These are phyloP conservation scores for Conus ventricosus DNA, from an alignment of 1,140 invertebrate species.

Conservation along the genomic window DNA sequence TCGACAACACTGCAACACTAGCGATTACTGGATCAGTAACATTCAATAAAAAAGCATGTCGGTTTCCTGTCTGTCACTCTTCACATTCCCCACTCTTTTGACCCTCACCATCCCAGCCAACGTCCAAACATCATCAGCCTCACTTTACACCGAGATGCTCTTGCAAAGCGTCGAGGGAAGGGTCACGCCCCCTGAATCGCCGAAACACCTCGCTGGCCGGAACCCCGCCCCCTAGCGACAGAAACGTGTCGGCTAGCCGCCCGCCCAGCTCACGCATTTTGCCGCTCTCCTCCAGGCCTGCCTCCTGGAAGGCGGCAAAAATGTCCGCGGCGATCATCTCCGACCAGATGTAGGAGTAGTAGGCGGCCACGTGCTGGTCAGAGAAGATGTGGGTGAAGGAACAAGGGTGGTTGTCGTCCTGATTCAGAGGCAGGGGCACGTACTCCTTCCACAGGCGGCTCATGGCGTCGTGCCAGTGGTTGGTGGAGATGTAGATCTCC, in stretches of 20 bases:
- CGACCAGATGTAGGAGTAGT: constrained; percentile 75
- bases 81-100: no score
- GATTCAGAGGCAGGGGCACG: constrained; percentile 38
- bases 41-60: no score
- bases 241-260: constrained; percentile 89
- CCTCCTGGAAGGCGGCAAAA: constrained; percentile 88
- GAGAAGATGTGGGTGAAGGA: constrained; percentile 80
- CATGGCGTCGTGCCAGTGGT: constrained; percentile 40
- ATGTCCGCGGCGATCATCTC: constrained; percentile 92
- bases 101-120: not conserved
- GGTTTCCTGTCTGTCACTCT: no score
- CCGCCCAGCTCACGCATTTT: constrained; percentile 65
- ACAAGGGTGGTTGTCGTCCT: constrained; percentile 79
- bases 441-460: constrained; percentile 30
- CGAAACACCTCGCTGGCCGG: constrained; percentile 90
- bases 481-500: constrained; percentile 81
- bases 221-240: constrained; percentile 87
- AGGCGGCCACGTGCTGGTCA: constrained; percentile 73
- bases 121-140: not conserved
- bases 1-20: no score
- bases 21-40: no score
- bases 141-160: constrained; percentile 35
- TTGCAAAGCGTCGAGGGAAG: constrained; percentile 80
- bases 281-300: constrained; percentile 65
- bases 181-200: constrained; percentile 92